phyloP scores from a whole-genome alignment of 2,113 vertebrate species.

The Serinus canaria region DNA sequence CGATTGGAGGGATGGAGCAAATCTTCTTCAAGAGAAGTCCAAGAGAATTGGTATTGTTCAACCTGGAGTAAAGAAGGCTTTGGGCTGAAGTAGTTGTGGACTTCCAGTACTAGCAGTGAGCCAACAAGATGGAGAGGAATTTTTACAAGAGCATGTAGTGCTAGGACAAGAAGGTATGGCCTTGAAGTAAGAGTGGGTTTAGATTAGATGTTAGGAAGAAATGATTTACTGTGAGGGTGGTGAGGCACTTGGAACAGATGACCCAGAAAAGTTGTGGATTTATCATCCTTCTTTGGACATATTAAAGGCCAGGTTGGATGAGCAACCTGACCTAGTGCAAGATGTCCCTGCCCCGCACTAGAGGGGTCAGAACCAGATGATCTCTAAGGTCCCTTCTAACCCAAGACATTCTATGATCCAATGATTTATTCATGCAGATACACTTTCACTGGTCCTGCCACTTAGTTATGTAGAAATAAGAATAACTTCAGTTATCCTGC shows the following conservation, averaged over 20 bases:
- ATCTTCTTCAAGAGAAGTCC: not conserved
- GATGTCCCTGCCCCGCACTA: not conserved
- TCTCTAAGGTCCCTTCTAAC: not conserved
- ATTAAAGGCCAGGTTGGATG: not conserved
- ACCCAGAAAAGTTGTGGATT: not conserved
- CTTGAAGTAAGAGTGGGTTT: not conserved
- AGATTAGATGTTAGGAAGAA: not conserved
- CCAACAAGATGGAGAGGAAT: not conserved
- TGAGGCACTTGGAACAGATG: not conserved
- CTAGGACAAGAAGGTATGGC: not conserved
- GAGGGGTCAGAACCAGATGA: rapidly evolving
- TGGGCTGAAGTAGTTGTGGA: not conserved
- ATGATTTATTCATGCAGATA: not conserved
- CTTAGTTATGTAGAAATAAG: not conserved
- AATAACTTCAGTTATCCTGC: not conserved
- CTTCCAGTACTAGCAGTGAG: not conserved
- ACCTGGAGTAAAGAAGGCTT: not conserved
- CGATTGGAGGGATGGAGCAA: not conserved
- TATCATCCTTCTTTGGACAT: not conserved
- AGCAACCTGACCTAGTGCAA: not conserved
- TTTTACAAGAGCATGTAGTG: not conserved
- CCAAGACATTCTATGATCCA: not conserved
- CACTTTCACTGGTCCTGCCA: not conserved
- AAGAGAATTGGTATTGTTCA: not conserved
- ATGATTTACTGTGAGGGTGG: not conserved